Conservation (phyloP, 2,113 vertebrate genomes). For the Megaceryle torquata region DNA sequence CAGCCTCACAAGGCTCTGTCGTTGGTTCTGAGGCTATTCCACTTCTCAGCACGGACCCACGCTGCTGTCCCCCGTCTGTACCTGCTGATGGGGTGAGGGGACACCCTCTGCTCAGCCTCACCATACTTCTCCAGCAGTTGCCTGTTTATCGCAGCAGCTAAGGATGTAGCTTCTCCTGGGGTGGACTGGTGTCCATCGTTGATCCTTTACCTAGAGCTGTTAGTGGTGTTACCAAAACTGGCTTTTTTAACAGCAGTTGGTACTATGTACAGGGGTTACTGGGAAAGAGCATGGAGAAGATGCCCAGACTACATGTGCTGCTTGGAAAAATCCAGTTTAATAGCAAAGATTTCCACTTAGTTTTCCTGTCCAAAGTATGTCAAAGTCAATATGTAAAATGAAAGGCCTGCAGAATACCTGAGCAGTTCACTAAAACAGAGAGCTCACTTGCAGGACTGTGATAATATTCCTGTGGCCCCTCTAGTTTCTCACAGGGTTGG, state of each 20-base stretch:
- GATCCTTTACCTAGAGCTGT: not conserved
- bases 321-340: not conserved
- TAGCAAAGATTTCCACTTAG: not conserved
- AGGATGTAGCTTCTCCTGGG: not conserved
- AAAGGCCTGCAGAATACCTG: not conserved
- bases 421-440: not conserved
- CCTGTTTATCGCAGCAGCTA: not conserved
- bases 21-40: not conserved
- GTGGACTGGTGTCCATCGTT: not conserved
- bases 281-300: rapidly evolving
- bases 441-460: not conserved
- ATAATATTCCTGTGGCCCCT: not conserved
- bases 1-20: not conserved
- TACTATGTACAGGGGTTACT: not conserved
- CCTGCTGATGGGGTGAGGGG: not conserved
- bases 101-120: not conserved
- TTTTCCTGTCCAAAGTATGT: not conserved
- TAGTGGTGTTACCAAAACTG: not conserved
- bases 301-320: not conserved
- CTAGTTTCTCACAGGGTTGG: not conserved
- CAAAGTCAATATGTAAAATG: not conserved
- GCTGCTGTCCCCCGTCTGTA: not conserved
- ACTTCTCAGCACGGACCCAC: not conserved
- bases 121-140: not conserved
- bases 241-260: not conserved